Conservation (phyloP, 2,888 invertebrate genomes). For the Geotrupes spiniger region DNA sequence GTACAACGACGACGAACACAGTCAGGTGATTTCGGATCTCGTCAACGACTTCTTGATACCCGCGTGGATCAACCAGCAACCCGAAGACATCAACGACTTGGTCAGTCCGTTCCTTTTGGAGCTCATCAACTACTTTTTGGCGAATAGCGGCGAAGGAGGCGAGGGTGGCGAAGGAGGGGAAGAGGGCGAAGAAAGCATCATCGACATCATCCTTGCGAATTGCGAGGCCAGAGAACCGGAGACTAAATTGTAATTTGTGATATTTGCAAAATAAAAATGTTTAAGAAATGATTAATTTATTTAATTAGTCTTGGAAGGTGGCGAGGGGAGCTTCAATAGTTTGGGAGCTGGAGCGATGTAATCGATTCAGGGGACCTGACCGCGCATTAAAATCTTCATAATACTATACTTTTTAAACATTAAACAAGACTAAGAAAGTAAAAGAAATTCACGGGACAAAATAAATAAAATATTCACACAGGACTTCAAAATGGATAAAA, state of each 20-base stretch:
- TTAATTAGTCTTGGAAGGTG: no score
- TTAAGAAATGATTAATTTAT: no score
- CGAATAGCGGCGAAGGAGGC: neutral
- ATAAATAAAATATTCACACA: no score
- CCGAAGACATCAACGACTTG: constrained; percentile 13
- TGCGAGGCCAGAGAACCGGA: no score
- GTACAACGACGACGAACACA: constrained; percentile 24
- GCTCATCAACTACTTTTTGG: constrained; percentile 8
- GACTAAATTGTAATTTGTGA: neutral
- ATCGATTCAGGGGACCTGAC: no score
- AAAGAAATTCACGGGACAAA: no score
- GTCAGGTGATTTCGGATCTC: constrained; percentile 20
- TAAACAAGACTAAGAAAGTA: no score
- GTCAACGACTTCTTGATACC: constrained; percentile 19
- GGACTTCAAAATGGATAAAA: no score
- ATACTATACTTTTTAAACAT: no score
- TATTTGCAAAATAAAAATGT: neutral
- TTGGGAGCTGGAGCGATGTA: no score
- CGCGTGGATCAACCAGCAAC: constrained; percentile 12
- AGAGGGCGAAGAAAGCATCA: neutral
- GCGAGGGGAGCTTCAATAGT: no score
- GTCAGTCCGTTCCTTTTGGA: constrained; percentile 17
- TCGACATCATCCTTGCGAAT: neutral
- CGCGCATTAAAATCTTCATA: no score
- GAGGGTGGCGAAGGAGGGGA: neutral